Percentiles rank a stretch among this genome's conserved stretches.
Conservation (phyloP, 2,888 invertebrate genomes). For the Harpalus rubripes region DNA sequence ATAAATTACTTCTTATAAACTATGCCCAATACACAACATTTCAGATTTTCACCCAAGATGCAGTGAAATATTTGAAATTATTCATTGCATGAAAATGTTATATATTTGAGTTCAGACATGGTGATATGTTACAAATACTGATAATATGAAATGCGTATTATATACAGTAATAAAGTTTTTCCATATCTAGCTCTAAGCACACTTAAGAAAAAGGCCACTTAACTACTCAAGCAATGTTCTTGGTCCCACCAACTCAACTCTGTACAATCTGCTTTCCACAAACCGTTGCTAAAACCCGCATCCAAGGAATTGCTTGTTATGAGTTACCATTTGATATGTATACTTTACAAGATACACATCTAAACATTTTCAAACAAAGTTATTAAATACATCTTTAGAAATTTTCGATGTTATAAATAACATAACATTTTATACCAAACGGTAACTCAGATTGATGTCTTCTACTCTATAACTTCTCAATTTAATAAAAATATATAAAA, state of each 20-base stretch:
- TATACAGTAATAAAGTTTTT: slow-evolving; percentile 64
- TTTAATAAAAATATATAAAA: slow-evolving; percentile 51
- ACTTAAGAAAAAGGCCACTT: slow-evolving; percentile 67
- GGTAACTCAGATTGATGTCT: slow-evolving; percentile 57
- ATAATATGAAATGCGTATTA: slow-evolving; percentile 64
- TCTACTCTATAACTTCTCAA: slow-evolving; percentile 46
- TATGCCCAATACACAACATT: slow-evolving; percentile 52
- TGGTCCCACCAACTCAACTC: slow-evolving; percentile 63
- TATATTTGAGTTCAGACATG: slow-evolving; percentile 42
- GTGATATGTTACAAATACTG: slow-evolving; percentile 67
- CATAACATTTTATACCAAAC: slow-evolving; percentile 50
- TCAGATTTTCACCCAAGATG: slow-evolving; percentile 46
- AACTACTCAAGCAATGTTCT: slow-evolving; percentile 67
- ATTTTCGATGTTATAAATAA: slow-evolving; percentile 48
- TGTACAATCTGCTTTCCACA: slow-evolving; percentile 33
- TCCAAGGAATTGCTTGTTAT: slow-evolving; percentile 66
- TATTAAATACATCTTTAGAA: slow-evolving; percentile 35
- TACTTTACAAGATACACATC: slow-evolving; percentile 33
- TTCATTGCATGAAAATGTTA: slow-evolving; percentile 56
- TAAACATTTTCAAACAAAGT: slow-evolving; percentile 12
- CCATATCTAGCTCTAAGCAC: slow-evolving; percentile 67
- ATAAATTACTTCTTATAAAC: slow-evolving; percentile 48
- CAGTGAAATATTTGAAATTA: slow-evolving; percentile 63
- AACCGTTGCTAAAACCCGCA: slow-evolving; percentile 24
- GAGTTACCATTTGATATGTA: slow-evolving; percentile 66